Evolutionary conservation across 2,888 invertebrate genomes (phyloP), one percentile per base, ranked within the genome.

Genomic region (Mechanitis messenoides): DNA sequence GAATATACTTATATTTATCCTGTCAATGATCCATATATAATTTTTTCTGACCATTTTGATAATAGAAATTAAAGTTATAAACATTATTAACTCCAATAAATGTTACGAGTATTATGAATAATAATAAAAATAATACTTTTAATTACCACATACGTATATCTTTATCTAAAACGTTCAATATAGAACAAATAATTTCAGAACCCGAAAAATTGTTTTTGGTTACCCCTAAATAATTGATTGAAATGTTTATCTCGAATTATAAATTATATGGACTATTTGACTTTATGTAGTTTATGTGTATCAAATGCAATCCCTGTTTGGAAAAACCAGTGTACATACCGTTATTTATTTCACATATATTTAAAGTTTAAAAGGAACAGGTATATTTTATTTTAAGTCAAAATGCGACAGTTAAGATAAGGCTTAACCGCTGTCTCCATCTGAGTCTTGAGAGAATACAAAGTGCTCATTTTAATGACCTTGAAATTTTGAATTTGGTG

Each of bases 381-480:
- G 64, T 57, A 55, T 54, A 12, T 46, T 31, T 56, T 47, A 47
- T 56, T 55, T 58, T 60, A 59, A 46, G 45, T 31, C 60, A 60
- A 56, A 58, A 60, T 65, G 58, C 56, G 54, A 53, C 58, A 56
- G 58, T 65, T 60, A 60, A 65, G 60, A 65, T 65, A 65, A 60
- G 60, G 60, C 58, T 38, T 46, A 33, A 55, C 57, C 35, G 54
- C 47, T 50, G 53, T 42, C 57, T 31, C 7, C 28, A 31, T 47
- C 47, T 6, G 47, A 5, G 9, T 50, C 50, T 50, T 31, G 3
- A 31, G 31, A 50, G 50, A 50, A 50, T 50, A 50, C 50, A 50
- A 50, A 50, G 31, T 50, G 31, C 28, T 11, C 9, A 9, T 31
- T 31, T 31, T 50, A 50, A 31, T 31, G 9, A 31, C 31, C 28